Evolutionary conservation across 2,113 vertebrate species (phyloP).

Genomic region (Strix aluco): DNA sequence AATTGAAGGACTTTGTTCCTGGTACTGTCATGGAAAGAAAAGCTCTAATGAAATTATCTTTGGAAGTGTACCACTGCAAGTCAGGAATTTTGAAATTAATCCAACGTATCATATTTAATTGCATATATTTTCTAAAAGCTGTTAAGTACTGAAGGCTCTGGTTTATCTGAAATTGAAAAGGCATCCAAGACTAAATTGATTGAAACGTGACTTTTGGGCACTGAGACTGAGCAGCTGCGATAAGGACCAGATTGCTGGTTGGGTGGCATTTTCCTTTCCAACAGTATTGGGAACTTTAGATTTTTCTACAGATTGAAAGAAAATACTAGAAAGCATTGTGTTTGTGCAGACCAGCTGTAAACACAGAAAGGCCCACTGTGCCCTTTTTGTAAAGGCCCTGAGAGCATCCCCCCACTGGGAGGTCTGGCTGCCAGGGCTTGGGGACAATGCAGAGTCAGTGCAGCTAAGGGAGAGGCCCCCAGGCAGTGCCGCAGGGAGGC

Average conservation of each 20-base stretch:
- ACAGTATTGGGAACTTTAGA: background rate
- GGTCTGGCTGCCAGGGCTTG: background rate
- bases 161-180: conserved; percentile 18
- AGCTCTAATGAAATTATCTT: conserved; percentile 7
- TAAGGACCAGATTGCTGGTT: background rate
- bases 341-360: background rate
- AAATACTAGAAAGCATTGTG: background rate
- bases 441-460: background rate
- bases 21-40: background rate
- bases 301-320: conserved; percentile 5
- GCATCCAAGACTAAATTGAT: conserved; percentile 2
- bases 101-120: background rate
- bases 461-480: background rate
- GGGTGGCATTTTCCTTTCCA: background rate
- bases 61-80: background rate
- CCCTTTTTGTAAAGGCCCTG: background rate
- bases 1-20: background rate
- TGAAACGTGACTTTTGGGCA: conserved; percentile 19
- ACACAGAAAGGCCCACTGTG: background rate
- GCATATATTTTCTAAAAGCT: background rate
- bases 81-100: background rate
- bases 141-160: background rate
- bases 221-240: background rate
- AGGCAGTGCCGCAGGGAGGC: background rate
- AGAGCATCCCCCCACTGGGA: fast-evolving